A percentile compares a stretch with the other conserved stretches of the same genome.
Conservation (phyloP, 2,888 invertebrate species). For the Phrixothrix hirtus region DNA sequence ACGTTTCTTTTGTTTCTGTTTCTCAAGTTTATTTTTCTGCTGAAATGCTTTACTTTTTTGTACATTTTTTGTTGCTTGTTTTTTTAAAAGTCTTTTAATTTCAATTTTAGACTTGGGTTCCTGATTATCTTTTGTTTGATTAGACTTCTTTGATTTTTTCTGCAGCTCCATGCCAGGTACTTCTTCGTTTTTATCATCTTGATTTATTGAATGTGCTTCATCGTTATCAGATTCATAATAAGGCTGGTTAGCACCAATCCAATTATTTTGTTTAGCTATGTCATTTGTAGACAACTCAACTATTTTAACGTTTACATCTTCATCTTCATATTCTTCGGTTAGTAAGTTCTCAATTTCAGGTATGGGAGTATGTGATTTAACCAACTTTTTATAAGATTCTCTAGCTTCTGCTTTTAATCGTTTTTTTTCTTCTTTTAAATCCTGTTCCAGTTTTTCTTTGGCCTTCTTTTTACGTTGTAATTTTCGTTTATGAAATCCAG, state of each 20-base stretch:
- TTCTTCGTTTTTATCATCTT: conserved; percentile 46
- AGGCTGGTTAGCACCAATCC: conserved; percentile 72
- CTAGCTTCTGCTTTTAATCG: conserved; percentile 73
- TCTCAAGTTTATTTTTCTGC: conserved; percentile 72
- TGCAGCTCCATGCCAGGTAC: conserved; percentile 60
- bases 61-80: conserved; percentile 72
- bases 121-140: conserved; percentile 47
- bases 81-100: conserved; percentile 70
- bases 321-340: conserved; percentile 74
- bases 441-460: conserved; percentile 69
- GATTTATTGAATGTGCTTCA: conserved; percentile 41
- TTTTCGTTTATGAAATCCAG: conserved; percentile 81
- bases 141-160: conserved; percentile 45
- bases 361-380: conserved; percentile 71
- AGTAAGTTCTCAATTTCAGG: conserved; percentile 71
- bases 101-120: conserved; percentile 64
- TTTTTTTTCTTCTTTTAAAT: conserved; percentile 75
- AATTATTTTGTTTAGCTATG: conserved; percentile 69
- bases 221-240: conserved; percentile 43
- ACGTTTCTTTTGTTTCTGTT: conserved; percentile 71
- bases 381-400: conserved; percentile 73
- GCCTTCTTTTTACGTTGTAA: conserved; percentile 75
- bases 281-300: conserved; percentile 73
- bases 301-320: conserved; percentile 78
- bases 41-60: conserved; percentile 78